Evolutionary conservation across 1,140 invertebrate species (phyloP), one percentile per base, ranked within the genome.

Genomic region (Tetramorium simillimum): DNA sequence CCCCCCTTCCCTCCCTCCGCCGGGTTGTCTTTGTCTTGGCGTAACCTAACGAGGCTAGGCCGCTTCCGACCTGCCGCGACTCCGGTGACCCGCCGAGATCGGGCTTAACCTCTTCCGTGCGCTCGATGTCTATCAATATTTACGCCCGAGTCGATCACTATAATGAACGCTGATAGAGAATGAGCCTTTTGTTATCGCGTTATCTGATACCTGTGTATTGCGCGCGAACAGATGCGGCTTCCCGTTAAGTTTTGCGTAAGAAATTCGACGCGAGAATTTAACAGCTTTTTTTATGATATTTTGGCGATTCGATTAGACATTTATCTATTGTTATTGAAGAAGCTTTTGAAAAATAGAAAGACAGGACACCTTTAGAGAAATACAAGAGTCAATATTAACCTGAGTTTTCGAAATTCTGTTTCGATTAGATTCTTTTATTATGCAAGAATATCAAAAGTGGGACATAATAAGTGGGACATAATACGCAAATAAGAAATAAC

Each of bases 11-110:
- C 10, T 10, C 16, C 46, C 9, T 0, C 60, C 12, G 16, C 16
- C 69, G n/a, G 76, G 24, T 86, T 51, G 69, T 84, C 80, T 84
- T 67, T 76, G 65, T 84, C 62, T 89, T 78, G 60, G 77, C 43
- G 75, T 88, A 60, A 81, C 46, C 46, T 89, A 89, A 86, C 70
- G 73, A 82, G 70, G 70, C 80, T 63, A 76, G 67, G 56, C 53
- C 63, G 87, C 82, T 89, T 86, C 62, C 76, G 84, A 89, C 87
- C 67, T 65, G 75, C 60, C 43, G 75, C 78, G 77, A 58, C 88
- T 89, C 46, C 49, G 49, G 21, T 78, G 76, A 72, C 84, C 88
- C 86, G 82, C 28, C 62, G 76, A 89, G 87, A 88, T 89, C 84
- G 70, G 7, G 33, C 69, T 43, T 21, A 49, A 37, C 24, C 40